Evolutionary conservation across 2,113 vertebrate species (phyloP).

Genomic region (Xerus inauris): DNA sequence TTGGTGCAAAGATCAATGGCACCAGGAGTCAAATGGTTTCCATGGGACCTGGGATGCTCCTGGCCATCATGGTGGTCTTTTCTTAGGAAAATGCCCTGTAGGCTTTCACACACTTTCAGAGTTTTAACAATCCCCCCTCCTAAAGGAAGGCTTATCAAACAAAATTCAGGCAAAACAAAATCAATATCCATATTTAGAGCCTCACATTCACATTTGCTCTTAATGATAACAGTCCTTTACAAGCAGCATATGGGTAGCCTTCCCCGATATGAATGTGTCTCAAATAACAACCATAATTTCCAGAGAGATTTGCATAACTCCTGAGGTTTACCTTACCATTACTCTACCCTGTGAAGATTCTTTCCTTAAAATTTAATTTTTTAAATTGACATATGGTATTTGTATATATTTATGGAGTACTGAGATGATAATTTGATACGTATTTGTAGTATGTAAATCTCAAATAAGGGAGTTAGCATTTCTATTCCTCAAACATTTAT

Average conservation of each 20-base stretch:
- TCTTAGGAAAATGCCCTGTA: background rate
- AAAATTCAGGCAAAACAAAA: background rate
- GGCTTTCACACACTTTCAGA: background rate
- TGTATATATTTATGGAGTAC: background rate
- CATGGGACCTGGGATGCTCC: background rate
- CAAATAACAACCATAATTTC: conserved; percentile 11
- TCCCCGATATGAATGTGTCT: background rate
- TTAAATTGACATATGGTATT: background rate
- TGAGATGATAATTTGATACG: background rate
- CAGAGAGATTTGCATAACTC: background rate
- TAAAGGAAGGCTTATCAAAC: background rate
- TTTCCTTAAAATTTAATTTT: background rate
- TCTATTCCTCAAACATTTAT: background rate
- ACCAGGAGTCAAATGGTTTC: background rate
- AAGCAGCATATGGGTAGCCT: background rate
- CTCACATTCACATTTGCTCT: background rate
- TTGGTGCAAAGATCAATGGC: background rate
- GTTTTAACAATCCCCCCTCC: background rate
- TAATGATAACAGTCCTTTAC: background rate
- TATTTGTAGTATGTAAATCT: background rate
- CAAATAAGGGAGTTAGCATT: background rate
- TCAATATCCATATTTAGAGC: background rate
- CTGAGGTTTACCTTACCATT: background rate
- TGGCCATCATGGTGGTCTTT: background rate
- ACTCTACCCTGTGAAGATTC: background rate